phyloP scores from a whole-genome alignment of 2,888 invertebrate species.

The Acanthosepion pharaonis region DNA sequence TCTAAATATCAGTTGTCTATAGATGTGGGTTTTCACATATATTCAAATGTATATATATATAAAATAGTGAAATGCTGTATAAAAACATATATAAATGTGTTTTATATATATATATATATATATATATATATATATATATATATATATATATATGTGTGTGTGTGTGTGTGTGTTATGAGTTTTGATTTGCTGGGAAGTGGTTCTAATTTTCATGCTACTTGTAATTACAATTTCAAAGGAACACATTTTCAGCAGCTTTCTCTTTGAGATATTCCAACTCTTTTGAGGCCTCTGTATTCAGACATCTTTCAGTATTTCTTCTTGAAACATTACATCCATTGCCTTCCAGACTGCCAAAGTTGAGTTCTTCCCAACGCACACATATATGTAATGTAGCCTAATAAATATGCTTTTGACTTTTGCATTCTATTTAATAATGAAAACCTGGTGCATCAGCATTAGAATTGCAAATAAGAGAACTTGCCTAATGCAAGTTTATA shows the following conservation, averaged over 20 bases:
- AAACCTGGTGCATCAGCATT: not conserved
- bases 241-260: not conserved
- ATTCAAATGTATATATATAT: not conserved
- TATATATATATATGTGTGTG: too few species aligned
- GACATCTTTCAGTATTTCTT: not conserved
- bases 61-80: too few species aligned
- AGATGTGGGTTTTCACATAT: not conserved
- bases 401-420: not conserved
- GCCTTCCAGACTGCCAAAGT: not conserved
- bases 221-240: not conserved
- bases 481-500: constrained; percentile 33
- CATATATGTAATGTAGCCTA: not conserved
- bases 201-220: constrained; percentile 33
- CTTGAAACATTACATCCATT: not conserved
- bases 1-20: not conserved
- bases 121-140: too few species aligned
- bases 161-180: not conserved
- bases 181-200: not conserved
- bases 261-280: not conserved
- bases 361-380: not conserved
- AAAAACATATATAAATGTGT: not conserved
- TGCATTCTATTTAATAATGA: constrained; percentile 9
- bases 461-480: constrained; percentile 33
- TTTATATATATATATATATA: too few species aligned
- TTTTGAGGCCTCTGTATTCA: constrained; percentile 6